These are phyloP conservation scores for Psettodes erumei DNA, from an alignment of 2,113 vertebrate species.

Conservation along the genomic window DNA sequence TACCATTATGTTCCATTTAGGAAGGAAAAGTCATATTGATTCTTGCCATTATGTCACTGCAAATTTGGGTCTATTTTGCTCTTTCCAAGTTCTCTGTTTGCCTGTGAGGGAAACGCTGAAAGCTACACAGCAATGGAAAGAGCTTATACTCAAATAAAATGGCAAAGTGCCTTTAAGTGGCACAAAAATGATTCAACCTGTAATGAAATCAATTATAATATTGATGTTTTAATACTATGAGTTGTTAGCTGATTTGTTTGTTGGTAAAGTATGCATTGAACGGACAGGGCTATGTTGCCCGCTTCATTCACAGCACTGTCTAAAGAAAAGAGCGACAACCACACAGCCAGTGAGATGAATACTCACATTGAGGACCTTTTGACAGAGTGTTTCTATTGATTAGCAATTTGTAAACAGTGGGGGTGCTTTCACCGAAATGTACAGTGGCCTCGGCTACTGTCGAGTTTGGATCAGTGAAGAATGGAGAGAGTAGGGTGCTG, in stretches of 20 bases:
- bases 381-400: conserved; percentile 72
- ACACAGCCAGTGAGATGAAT: conserved; percentile 16
- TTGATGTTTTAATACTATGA: not conserved
- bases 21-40: conserved; percentile 76
- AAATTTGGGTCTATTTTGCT: conserved; percentile 57
- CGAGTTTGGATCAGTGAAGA: conserved; percentile 48
- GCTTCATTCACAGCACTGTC: not conserved
- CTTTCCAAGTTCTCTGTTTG: conserved; percentile 44
- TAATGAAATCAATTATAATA: conserved; percentile 14
- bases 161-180: conserved; percentile 8
- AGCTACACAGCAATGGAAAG: not conserved
- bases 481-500: conserved; percentile 34
- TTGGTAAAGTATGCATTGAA: not conserved
- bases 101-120: conserved; percentile 16
- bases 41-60: conserved; percentile 66
- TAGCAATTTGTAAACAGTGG: conserved; percentile 72
- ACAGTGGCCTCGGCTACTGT: conserved; percentile 60
- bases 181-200: conserved; percentile 5
- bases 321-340: conserved; percentile 7
- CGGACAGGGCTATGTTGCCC: not conserved
- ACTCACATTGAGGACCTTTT: conserved; percentile 32
- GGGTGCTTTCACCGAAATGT: conserved; percentile 67
- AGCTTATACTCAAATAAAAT: conserved; percentile 9
- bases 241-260: conserved; percentile 12
- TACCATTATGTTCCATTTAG: conserved; percentile 78